phyloP scores from a whole-genome alignment of 2,888 invertebrate genomes.

The Blastobasis adustella region DNA sequence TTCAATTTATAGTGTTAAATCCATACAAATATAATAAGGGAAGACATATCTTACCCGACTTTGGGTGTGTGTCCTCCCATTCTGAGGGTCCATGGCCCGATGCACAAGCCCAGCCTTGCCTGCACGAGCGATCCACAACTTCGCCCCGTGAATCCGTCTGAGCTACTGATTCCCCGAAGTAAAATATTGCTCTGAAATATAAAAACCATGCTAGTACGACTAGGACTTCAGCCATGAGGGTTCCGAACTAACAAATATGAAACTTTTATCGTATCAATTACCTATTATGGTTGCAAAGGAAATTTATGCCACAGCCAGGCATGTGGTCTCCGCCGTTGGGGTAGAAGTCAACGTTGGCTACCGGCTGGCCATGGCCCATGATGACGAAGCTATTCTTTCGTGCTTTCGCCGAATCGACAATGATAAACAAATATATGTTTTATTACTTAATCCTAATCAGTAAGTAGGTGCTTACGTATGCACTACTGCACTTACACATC shows the following conservation, averaged over 20 bases:
- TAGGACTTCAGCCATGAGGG: not conserved
- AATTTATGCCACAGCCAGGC: slow-evolving; percentile 29
- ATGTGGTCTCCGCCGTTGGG: slow-evolving; percentile 32
- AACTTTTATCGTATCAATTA: slow-evolving; percentile 7
- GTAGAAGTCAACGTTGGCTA: slow-evolving; percentile 34
- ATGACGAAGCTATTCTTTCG: no score
- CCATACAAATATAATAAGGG: no score
- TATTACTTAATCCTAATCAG: no score
- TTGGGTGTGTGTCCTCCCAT: not conserved
- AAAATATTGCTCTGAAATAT: not conserved
- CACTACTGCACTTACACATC: no score
- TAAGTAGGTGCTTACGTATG: no score
- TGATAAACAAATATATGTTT: no score
- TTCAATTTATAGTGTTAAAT: no score
- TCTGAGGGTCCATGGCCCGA: not conserved
- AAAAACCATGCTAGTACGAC: not conserved
- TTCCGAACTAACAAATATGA: not conserved
- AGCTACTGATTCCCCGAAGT: not conserved
- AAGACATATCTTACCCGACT: not conserved
- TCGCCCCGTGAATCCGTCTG: not conserved
- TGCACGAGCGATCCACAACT: not conserved
- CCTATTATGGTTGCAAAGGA: slow-evolving; percentile 33
- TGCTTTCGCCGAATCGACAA: no score
- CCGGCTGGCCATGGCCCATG: slow-evolving; percentile 22
- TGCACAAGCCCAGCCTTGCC: not conserved